Evolutionary conservation across 1,140 invertebrate species (phyloP).

Genomic region (Oedothorax gibbosus): DNA sequence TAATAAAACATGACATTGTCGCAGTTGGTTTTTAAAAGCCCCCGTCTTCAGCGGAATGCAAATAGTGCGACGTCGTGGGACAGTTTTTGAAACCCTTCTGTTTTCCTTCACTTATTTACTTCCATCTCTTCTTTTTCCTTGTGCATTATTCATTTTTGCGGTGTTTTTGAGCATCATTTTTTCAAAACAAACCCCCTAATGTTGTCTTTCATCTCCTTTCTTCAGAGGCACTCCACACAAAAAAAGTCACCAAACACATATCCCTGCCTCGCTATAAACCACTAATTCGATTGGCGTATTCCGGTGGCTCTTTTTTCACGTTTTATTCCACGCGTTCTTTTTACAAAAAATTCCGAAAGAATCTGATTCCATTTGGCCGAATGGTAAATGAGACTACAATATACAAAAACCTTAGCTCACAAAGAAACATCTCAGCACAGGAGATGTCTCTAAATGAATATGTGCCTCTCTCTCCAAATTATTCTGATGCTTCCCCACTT

Average conservation of each 20-base stretch:
- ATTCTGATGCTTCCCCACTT: too few relatives aligned
- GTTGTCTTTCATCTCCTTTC: slow-evolving; percentile 14
- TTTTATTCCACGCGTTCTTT: slow-evolving; percentile 11
- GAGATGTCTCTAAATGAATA: too few relatives aligned
- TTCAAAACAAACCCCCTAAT: slow-evolving; percentile 39
- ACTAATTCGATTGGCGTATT: slow-evolving; percentile 51
- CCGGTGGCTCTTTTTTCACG: slow-evolving; percentile 16
- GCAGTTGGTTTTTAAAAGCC: slow-evolving; percentile 43
- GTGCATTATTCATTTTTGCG: slow-evolving; percentile 56
- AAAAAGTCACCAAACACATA: slow-evolving; percentile 6
- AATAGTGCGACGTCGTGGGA: slow-evolving; percentile 41
- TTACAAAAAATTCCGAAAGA: not conserved
- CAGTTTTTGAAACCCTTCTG: slow-evolving; percentile 27
- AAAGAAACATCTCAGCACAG: too few relatives aligned
- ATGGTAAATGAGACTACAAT: slow-evolving; percentile 23
- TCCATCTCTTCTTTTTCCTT: slow-evolving; percentile 1
- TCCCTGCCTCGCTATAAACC: slow-evolving; percentile 10
- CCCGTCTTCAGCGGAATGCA: slow-evolving; percentile 33
- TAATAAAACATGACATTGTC: slow-evolving; percentile 60
- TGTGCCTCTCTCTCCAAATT: too few relatives aligned
- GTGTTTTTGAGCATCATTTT: slow-evolving; percentile 46
- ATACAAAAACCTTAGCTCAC: too few relatives aligned
- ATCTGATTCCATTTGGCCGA: slow-evolving; percentile 38
- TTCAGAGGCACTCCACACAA: not conserved
- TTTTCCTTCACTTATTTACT: slow-evolving; percentile 44